Evolutionary conservation across 2,113 vertebrate genomes (phyloP).

Genomic region (Callaeas wilsoni): DNA sequence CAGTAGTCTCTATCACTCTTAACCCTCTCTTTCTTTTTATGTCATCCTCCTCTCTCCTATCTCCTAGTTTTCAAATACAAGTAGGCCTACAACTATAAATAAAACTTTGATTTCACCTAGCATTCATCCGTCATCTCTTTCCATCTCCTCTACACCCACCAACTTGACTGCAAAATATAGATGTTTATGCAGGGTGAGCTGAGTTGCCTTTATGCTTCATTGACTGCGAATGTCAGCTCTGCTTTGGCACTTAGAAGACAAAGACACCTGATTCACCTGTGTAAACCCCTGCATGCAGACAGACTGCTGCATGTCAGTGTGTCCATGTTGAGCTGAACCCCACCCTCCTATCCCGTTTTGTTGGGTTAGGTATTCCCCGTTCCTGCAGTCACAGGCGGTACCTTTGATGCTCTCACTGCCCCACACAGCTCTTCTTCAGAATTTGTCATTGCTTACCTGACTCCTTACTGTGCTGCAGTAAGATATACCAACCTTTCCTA

Average conservation of each 20-base stretch:
- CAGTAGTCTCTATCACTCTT: neutral
- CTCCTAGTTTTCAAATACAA: neutral
- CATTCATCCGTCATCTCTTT: constrained; percentile 25
- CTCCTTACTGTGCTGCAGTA: neutral
- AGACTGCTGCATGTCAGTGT: neutral
- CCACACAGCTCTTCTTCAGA: neutral
- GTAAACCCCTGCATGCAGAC: neutral
- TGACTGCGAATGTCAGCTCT: neutral
- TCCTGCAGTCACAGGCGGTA: neutral
- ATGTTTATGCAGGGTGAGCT: neutral
- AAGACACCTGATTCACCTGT: neutral
- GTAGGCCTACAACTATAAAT: constrained; percentile 17
- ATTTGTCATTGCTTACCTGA: neutral
- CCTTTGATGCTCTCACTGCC: neutral
- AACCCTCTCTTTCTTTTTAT: neutral
- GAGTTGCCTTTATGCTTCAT: neutral
- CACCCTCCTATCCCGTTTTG: neutral
- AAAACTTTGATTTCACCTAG: constrained; percentile 36
- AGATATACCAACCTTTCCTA: neutral
- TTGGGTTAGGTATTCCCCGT: neutral
- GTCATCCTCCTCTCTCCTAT: neutral
- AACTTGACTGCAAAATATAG: neutral
- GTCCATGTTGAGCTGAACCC: neutral
- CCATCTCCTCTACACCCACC: constrained; percentile 15
- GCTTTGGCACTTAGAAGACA: neutral